Percentiles rank a stretch among this genome's conserved stretches.
Conservation (phyloP, 53 echinoderm and acorn worm species). For the Paracentrotus lividus region DNA sequence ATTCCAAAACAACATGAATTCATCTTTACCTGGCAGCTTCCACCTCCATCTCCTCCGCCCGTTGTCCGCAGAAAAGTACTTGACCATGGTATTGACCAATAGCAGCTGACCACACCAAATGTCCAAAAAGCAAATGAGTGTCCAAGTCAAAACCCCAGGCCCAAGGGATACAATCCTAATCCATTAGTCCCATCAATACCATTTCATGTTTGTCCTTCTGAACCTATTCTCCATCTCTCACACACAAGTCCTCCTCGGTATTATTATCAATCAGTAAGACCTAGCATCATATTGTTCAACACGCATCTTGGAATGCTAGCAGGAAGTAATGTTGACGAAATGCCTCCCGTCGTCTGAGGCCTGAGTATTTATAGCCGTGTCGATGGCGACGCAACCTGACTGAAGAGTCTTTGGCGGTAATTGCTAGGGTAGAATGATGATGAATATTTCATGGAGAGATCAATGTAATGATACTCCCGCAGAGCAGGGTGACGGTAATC, state of each 20-base stretch:
- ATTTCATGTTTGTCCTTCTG: conserved; percentile 35
- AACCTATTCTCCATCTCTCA: background rate
- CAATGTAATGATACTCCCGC: background rate
- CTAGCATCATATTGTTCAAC: conserved; percentile 9
- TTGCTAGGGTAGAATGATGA: conserved; percentile 40
- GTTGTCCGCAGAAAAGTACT: conserved; percentile 8
- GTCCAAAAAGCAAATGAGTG: background rate
- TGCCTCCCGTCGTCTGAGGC: conserved; percentile 46
- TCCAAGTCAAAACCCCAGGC: conserved; percentile 5
- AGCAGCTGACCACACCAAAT: background rate
- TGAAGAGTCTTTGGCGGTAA: conserved; percentile 42
- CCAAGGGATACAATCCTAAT: conserved; percentile 10
- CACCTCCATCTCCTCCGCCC: conserved; percentile 39
- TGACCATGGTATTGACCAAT: conserved; percentile 48
- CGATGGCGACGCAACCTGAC: conserved; percentile 26
- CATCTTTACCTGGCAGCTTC: background rate
- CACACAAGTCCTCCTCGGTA: background rate
- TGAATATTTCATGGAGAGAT: conserved; percentile 46
- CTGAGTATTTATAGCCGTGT: conserved; percentile 45
- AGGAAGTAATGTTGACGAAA: conserved; percentile 43
- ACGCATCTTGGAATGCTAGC: conserved; percentile 47
- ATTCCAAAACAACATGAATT: conserved; percentile 6
- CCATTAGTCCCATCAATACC: conserved; percentile 46
- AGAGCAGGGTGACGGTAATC: background rate
- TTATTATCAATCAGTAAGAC: conserved; percentile 41